Evolutionary conservation across 2,888 invertebrate species (phyloP).

Genomic region (Patella depressa): DNA sequence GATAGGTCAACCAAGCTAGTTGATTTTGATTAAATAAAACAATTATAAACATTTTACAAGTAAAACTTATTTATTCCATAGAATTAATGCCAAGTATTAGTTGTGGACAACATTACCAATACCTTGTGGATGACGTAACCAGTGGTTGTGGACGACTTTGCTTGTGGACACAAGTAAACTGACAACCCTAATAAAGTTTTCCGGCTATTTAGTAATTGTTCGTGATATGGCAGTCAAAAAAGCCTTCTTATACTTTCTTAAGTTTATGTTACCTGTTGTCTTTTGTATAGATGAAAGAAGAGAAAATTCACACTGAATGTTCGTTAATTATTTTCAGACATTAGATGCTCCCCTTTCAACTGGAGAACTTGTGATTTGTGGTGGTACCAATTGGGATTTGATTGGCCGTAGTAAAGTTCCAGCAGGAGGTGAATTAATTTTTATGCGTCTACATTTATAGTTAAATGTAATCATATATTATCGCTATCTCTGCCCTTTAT

Average conservation of each 20-base stretch:
- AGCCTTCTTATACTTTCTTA: background rate
- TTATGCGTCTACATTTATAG: too few species aligned
- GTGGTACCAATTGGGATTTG: conserved; percentile 91
- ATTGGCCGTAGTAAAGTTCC: conserved; percentile 85
- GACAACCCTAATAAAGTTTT: background rate
- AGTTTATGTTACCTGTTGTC: background rate
- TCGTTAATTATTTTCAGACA: conserved; percentile 47
- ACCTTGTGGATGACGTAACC: too few species aligned
- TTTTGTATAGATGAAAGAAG: background rate
- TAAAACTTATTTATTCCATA: too few species aligned
- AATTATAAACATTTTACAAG: too few species aligned
- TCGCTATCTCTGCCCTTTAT: too few species aligned
- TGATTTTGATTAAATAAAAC: too few species aligned
- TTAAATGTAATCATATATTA: too few species aligned
- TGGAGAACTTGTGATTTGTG: conserved; percentile 80
- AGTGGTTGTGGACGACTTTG: too few species aligned
- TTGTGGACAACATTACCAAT: too few species aligned
- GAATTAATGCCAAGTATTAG: too few species aligned
- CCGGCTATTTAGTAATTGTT: background rate
- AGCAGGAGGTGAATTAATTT: conserved; percentile 73
- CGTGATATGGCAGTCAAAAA: background rate
- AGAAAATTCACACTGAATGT: background rate
- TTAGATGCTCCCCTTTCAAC: conserved; percentile 61
- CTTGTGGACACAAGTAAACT: background rate
- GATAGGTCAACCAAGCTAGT: too few species aligned